Base-by-base conservation (phyloP, 2,888 invertebrate species). In the Coremacera marginata region DNA sequence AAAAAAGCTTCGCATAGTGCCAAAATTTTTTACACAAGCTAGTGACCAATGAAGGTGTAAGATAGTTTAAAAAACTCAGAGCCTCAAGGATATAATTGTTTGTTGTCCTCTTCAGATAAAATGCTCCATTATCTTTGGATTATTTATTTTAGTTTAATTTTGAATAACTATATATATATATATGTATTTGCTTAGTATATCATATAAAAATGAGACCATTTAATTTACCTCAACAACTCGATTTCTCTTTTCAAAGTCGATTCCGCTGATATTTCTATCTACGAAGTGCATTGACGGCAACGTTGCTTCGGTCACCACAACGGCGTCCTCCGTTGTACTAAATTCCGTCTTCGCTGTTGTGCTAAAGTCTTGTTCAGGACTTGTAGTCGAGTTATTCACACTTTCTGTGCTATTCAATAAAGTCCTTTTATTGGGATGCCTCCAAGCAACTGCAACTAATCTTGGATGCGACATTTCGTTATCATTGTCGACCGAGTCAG, bases 201-300 rank as follows among this genome's bases (percentile, higher is more conserved):
- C 7, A 37, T 7, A 37, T 8, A 37, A 8, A 7, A 3, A n/a
- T 52, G 37, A 44, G 44, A 31, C 8, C 8, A 16, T 4, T 27
- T 5, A 68, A 85, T 83, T 90, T 89, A 88, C 88, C 88, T 88
- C 79, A 80, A 87, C 87, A 78, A 91, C 87, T 83, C 87, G 88
- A 76, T 88, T 85, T 80, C 89, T 88, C 79, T 89, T 89, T 75
- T 84, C 86, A 78, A 84, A 83, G 85, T 89, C 88, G 82, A 88
- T 87, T 82, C 86, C 83, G 78, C 82, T 84, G 31, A 78, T 73
- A 82, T 86, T 82, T 62, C 75, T 81, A 77, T 86, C 86, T 27
- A 76, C 80, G 65, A 84, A 78, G 5, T 22, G 60, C 73, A 70
- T 19, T 55, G 52, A 72, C 27, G 73, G 31, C 60, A 51, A 5